Percentiles rank a stretch among this genome's conserved stretches.
phyloP scores from a whole-genome alignment of 2,797 vertebrate genomes.

The Anguilla anguilla region DNA sequence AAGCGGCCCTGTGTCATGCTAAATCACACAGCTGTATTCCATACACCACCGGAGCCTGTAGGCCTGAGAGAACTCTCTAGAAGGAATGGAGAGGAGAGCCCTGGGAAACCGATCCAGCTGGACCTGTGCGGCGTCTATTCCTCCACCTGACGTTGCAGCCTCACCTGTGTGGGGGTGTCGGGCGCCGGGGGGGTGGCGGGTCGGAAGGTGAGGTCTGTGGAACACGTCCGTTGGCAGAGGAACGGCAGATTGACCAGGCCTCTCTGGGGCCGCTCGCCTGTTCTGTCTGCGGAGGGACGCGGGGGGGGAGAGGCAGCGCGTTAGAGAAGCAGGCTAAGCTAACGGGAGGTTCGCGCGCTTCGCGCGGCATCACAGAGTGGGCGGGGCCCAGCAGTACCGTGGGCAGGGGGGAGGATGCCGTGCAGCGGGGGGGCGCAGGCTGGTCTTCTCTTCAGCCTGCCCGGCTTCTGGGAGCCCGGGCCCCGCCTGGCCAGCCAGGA shows the following conservation, averaged over 20 bases:
- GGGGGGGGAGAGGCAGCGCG: neutral
- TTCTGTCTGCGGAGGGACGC: conserved; percentile 35
- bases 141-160: neutral
- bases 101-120: neutral
- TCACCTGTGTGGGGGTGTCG: conserved; percentile 53
- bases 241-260: conserved; percentile 36
- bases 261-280: conserved; percentile 40
- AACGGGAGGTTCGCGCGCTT: neutral
- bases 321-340: neutral
- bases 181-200: conserved; percentile 22
- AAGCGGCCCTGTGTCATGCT: neutral
- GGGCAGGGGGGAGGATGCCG: conserved; percentile 42
- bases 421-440: conserved; percentile 46
- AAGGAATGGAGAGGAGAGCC: neutral
- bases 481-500: conserved; percentile 43
- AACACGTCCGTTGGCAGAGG: conserved; percentile 33
- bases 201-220: conserved; percentile 36
- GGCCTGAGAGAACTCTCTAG: neutral
- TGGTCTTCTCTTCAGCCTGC: conserved; percentile 50
- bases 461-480: conserved; percentile 48
- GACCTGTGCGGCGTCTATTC: neutral
- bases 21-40: neutral
- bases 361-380: neutral
- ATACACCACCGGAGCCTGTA: neutral
- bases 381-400: conserved; percentile 49